Percentiles rank a stretch among this genome's conserved stretches.
These are phyloP conservation scores for Pungitius pungitius DNA, from an alignment of 2,113 vertebrate species.

Conservation along the genomic window DNA sequence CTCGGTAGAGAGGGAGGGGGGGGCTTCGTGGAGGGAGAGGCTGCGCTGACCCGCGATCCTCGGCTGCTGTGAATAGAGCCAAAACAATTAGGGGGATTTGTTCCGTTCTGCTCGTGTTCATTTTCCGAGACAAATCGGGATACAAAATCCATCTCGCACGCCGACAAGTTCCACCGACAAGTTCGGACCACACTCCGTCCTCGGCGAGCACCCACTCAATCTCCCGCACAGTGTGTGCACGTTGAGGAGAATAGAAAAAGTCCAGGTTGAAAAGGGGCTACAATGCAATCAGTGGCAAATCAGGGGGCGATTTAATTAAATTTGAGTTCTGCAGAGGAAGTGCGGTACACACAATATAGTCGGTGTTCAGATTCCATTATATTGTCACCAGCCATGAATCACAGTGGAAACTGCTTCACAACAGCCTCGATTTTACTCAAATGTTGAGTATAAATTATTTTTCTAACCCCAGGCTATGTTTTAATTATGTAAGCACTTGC, in stretches of 20 bases:
- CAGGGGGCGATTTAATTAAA: conserved; percentile 74
- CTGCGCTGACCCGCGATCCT: conserved; percentile 31
- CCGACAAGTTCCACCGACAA: conserved; percentile 55
- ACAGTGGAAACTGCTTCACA: conserved; percentile 65
- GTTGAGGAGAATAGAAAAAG: conserved; percentile 57
- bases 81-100: conserved; percentile 68
- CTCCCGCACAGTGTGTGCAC: conserved; percentile 39
- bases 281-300: conserved; percentile 69
- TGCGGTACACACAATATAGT: conserved; percentile 62
- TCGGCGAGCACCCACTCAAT: conserved; percentile 40
- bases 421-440: conserved; percentile 59
- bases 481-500: conserved; percentile 71
- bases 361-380: conserved; percentile 72
- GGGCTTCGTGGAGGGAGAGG: conserved; percentile 19
- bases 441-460: conserved; percentile 68
- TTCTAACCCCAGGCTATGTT: conserved; percentile 62
- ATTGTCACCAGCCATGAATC: conserved; percentile 72
- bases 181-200: conserved; percentile 44
- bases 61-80: conserved; percentile 54
- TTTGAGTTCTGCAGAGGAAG: conserved; percentile 65
- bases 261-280: conserved; percentile 62
- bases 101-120: conserved; percentile 56
- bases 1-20: conserved; percentile 11
- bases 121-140: conserved; percentile 64
- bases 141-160: conserved; percentile 63